Conservation (phyloP, 2,113 vertebrate species). For the Gopherus evgoodei region DNA sequence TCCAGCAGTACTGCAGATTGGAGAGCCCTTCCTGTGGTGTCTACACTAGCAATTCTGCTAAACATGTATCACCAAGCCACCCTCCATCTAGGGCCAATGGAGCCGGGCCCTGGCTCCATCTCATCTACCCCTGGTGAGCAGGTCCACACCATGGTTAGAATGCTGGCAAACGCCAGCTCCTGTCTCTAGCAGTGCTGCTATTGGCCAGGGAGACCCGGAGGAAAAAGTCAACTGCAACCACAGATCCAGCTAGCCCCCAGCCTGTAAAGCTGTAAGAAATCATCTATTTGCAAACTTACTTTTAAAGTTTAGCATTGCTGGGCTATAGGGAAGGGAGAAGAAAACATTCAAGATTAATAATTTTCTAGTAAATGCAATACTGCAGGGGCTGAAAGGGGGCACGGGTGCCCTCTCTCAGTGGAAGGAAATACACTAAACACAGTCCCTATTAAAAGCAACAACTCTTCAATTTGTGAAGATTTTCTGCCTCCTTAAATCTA, state of each 20-base stretch:
- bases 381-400: background rate
- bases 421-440: background rate
- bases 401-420: background rate
- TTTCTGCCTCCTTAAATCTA: background rate
- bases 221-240: background rate
- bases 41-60: background rate
- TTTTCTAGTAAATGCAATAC: background rate
- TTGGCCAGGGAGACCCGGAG: background rate
- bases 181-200: background rate
- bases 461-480: background rate
- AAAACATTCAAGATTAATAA: background rate
- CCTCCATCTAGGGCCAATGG: background rate
- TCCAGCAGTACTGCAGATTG: background rate
- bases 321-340: background rate
- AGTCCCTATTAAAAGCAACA: background rate
- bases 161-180: background rate
- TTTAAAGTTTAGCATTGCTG: background rate
- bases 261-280: background rate
- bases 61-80: background rate
- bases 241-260: rapidly evolving
- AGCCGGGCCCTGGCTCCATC: background rate
- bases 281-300: background rate
- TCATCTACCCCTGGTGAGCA: background rate
- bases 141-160: background rate
- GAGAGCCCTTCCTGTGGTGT: background rate